Base-by-base conservation (phyloP, 1,140 invertebrate genomes). In the Drosophila subobscura region DNA sequence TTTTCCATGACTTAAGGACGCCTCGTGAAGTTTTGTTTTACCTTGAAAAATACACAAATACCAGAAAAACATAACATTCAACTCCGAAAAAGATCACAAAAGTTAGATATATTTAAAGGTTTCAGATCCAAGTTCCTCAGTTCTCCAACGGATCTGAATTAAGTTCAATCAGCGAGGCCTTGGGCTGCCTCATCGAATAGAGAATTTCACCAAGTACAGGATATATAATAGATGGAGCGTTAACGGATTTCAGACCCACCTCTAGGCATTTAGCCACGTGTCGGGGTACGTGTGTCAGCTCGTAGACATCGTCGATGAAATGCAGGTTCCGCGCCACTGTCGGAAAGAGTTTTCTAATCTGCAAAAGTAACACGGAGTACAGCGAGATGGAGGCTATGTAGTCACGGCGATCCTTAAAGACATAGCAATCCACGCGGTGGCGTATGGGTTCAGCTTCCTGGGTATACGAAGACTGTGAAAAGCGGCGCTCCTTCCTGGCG, bases 341-440 rank as follows among this genome's bases (percentile, higher is more conserved):
- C 1, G 70, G 70, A 8, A 42, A 45, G 0, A 41, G 1, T 0
- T 37, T 8, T 1, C 0, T 0, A 20, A 60, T 49, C 12, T 23
- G 7, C 6, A 23, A 0, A 0, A 72, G 25, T 22, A 51, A 56
- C 8, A 10, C 8, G 1, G 4, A n/a, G 0, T 60, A 16, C n/a
- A 72, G n/a, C 0, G 45, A 49, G 0, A 72, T 5, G 3, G 70
- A 67, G 0, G 57, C 16, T 6, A 72, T 6, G 14, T 55, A 60
- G 14, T 72, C 64, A 10, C 55, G 50, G 7, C 55, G 56, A 37
- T 72, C 64, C 2, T 59, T 56, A 49, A 55, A 55, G 3, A 66
- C 33, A 10, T 56, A 72, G 27, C 70, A 67, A 0, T 72, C 70
- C 16, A 67, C 1, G 2, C 56, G 70, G 22, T 49, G 60, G 5